Conservation (phyloP, 35 echinoderm and acorn worm genomes). For the Stichopus chloronotus region DNA sequence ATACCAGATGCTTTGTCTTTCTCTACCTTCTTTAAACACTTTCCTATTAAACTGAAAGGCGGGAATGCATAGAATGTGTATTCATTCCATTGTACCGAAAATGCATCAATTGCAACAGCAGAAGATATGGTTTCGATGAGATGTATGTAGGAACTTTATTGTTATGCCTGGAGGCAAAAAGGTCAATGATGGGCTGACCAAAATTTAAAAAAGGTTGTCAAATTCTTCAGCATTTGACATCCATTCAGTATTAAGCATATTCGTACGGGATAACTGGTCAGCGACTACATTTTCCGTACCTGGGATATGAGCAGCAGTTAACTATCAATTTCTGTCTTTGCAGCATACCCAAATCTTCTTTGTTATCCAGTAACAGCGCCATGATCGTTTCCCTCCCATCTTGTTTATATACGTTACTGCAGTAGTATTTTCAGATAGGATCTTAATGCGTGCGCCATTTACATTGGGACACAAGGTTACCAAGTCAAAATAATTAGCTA, state of each 20-base stretch:
- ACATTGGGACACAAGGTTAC: no score
- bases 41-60: constrained; percentile 30
- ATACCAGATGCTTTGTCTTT: not conserved
- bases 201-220: no score
- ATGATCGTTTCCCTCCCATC: constrained; percentile 60
- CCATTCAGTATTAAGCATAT: no score
- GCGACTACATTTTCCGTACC: no score
- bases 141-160: constrained; percentile 22
- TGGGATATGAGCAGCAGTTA: no score
- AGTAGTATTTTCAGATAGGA: constrained; percentile 50
- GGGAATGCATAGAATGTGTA: constrained; percentile 21
- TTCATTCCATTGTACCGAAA: constrained; percentile 14
- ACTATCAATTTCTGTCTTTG: not conserved
- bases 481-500: not conserved
- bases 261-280: no score
- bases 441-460: not conserved
- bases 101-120: constrained; percentile 31
- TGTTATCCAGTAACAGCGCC: constrained; percentile 25
- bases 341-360: constrained; percentile 49
- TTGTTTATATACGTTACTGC: constrained; percentile 50
- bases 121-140: constrained; percentile 23
- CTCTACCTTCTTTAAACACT: constrained; percentile 28
- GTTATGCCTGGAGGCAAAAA: no score
- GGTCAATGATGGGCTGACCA: no score
- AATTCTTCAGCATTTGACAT: no score